Percentiles rank a stretch among this genome's conserved stretches.
Conservation (phyloP, 1,140 invertebrate species). For the Alviniconcha marisindica region DNA sequence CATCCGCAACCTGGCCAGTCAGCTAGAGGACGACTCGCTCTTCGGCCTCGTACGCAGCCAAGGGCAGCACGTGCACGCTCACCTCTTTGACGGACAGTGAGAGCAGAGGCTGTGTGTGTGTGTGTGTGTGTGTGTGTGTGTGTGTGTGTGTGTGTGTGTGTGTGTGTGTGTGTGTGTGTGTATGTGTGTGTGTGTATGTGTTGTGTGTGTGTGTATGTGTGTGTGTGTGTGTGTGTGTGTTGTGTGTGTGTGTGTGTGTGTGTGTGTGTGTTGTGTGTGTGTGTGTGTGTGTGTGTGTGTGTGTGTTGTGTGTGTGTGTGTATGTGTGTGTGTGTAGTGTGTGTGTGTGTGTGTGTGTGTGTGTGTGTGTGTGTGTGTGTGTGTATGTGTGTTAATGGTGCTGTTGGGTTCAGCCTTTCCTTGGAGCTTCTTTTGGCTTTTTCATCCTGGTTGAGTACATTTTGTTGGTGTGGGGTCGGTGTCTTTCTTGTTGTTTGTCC, state of each 20-base stretch:
- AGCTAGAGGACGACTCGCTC: not conserved
- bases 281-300: no score
- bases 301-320: no score
- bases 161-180: not conserved
- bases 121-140: no score
- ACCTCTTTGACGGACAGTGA: constrained; percentile 34
- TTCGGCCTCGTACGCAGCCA: constrained; percentile 23
- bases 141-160: not conserved
- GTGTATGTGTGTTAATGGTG: no score
- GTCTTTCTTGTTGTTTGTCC: no score
- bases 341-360: no score
- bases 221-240: not conserved
- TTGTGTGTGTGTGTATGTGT: not conserved
- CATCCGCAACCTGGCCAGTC: not conserved
- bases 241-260: not conserved
- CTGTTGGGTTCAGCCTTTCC: no score
- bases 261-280: not conserved
- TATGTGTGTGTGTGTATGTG: not conserved
- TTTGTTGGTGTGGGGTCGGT: no score
- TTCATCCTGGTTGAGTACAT: no score
- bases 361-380: no score
- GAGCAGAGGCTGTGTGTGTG: not conserved
- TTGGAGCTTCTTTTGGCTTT: no score
- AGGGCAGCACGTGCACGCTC: not conserved
- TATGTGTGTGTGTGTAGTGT: no score